Evolutionary conservation across 2,797 vertebrate genomes (phyloP).

Genomic region (Phalanger gymnotis): DNA sequence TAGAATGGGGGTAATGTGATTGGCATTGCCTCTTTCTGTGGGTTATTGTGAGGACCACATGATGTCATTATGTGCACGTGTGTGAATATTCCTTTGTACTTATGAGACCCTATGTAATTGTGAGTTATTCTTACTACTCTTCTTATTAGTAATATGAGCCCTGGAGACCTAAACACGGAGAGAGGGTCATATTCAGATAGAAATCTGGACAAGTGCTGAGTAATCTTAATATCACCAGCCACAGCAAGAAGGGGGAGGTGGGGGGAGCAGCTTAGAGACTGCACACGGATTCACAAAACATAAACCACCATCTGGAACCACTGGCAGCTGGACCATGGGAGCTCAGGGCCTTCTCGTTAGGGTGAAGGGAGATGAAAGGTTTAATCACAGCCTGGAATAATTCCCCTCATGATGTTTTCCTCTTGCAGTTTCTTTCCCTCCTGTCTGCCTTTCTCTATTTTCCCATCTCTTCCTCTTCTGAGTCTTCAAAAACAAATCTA

Average conservation of each 20-base stretch:
- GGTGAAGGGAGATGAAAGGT: neutral
- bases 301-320: neutral
- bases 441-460: conserved; percentile 39
- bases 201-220: neutral
- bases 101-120: neutral
- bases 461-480: conserved; percentile 26
- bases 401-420: neutral
- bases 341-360: neutral
- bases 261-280: neutral
- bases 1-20: neutral
- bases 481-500: conserved; percentile 56
- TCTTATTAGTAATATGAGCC: neutral
- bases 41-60: neutral
- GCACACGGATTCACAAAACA: neutral
- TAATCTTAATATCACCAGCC: neutral
- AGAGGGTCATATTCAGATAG: neutral
- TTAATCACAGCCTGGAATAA: neutral
- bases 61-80: neutral
- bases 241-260: neutral
- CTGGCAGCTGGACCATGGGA: neutral
- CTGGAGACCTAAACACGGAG: neutral
- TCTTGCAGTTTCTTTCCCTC: conserved; percentile 20
- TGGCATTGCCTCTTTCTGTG: neutral
- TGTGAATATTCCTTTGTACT: neutral
- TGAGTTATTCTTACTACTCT: neutral